Evolutionary conservation across 2,797 vertebrate genomes (phyloP).

Genomic region (Syndactyla subalaris): DNA sequence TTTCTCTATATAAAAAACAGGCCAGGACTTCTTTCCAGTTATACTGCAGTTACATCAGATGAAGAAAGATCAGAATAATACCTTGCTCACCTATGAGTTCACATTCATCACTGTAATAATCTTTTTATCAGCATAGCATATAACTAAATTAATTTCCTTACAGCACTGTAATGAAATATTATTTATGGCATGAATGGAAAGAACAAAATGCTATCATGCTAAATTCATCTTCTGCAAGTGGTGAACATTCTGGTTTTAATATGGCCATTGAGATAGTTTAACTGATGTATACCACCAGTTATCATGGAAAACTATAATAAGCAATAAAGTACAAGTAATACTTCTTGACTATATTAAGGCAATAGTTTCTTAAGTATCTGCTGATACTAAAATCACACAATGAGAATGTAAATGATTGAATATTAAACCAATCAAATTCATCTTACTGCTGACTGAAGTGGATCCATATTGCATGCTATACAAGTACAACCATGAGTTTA

Average conservation of each 20-base stretch:
- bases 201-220: not conserved
- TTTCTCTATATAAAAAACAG: not conserved
- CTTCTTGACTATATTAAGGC: not conserved
- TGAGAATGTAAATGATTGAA: not conserved
- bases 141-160: not conserved
- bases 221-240: not conserved
- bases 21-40: not conserved
- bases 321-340: not conserved
- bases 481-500: not conserved
- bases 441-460: not conserved
- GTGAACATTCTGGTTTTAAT: not conserved
- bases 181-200: not conserved
- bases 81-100: not conserved
- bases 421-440: not conserved
- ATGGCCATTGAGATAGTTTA: not conserved
- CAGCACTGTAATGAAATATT: not conserved
- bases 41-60: not conserved
- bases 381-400: not conserved
- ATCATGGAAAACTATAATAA: not conserved
- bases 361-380: not conserved
- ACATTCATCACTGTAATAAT: not conserved
- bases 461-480: not conserved
- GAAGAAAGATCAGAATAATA: not conserved
- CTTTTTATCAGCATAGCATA: not conserved
- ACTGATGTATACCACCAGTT: not conserved